phyloP scores from a whole-genome alignment of 2,888 invertebrate genomes.

The Plutella xylostella region DNA sequence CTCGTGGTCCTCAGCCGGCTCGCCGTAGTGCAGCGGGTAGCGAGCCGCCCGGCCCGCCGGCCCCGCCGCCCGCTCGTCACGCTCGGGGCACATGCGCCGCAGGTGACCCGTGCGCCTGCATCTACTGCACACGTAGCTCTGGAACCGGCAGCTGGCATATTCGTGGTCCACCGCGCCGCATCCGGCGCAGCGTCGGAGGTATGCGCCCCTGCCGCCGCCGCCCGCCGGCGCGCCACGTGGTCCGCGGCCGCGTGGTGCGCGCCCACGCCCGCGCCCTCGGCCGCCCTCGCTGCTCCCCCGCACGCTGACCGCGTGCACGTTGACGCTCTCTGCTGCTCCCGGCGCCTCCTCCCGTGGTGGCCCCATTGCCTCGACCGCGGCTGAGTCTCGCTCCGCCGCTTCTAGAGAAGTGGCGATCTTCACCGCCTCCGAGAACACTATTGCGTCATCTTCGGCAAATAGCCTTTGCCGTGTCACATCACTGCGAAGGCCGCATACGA shows the following conservation, averaged over 20 bases:
- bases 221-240: not conserved
- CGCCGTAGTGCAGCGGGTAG: not conserved
- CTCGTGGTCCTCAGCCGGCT: not conserved
- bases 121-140: not conserved
- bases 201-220: not conserved
- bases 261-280: not conserved
- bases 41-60: too few species aligned
- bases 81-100: not conserved
- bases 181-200: too few species aligned
- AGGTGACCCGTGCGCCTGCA: not conserved
- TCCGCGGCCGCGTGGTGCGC: not conserved
- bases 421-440: too few species aligned
- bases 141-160: not conserved
- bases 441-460: not conserved
- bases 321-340: too few species aligned
- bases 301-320: too few species aligned
- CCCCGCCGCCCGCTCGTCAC: not conserved
- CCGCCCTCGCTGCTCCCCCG: not conserved
- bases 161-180: not conserved
- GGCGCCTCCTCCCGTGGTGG: too few species aligned
- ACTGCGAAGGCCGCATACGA: not conserved
- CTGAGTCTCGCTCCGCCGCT: constrained; percentile 1
- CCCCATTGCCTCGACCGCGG: not conserved
- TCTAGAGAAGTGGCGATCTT: not conserved
- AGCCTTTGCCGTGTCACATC: not conserved